Evolutionary conservation across 2,113 vertebrate species (phyloP).

Genomic region (Scartelaos histophorus): DNA sequence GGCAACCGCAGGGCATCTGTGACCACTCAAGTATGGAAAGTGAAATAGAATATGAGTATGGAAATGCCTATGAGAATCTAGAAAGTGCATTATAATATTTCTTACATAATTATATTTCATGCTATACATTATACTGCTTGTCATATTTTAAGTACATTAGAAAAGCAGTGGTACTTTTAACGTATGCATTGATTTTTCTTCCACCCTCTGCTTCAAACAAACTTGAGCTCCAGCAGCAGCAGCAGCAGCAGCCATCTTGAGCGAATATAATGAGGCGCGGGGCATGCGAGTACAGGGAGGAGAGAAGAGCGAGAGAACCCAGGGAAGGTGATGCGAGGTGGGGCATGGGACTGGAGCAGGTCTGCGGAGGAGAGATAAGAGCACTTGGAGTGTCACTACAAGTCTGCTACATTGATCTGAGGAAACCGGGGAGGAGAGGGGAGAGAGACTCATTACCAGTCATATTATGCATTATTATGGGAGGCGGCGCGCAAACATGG

Average conservation of each 20-base stretch:
- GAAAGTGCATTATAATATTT: too few relatives aligned
- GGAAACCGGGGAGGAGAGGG: slow-evolving; percentile 41
- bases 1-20: too few relatives aligned
- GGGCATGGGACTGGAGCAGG: slow-evolving; percentile 55
- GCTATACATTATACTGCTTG: too few relatives aligned
- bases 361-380: slow-evolving; percentile 75
- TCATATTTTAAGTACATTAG: not conserved
- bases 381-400: slow-evolving; percentile 74
- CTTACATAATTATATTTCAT: too few relatives aligned
- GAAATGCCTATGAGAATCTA: too few relatives aligned
- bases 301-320: not conserved
- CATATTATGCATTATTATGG: slow-evolving; percentile 26
- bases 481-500: slow-evolving; percentile 30
- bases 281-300: not conserved
- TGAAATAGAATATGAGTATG: too few relatives aligned
- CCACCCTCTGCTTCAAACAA: not conserved
- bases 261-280: slow-evolving; percentile 25
- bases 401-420: slow-evolving; percentile 73
- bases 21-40: too few relatives aligned
- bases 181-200: not conserved
- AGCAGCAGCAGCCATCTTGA: slow-evolving; percentile 31
- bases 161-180: not conserved
- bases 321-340: slow-evolving; percentile 22
- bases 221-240: slow-evolving; percentile 29
- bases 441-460: slow-evolving; percentile 50